Evolutionary conservation across 2,113 vertebrate genomes (phyloP).

Genomic region (Carassius gibelio): DNA sequence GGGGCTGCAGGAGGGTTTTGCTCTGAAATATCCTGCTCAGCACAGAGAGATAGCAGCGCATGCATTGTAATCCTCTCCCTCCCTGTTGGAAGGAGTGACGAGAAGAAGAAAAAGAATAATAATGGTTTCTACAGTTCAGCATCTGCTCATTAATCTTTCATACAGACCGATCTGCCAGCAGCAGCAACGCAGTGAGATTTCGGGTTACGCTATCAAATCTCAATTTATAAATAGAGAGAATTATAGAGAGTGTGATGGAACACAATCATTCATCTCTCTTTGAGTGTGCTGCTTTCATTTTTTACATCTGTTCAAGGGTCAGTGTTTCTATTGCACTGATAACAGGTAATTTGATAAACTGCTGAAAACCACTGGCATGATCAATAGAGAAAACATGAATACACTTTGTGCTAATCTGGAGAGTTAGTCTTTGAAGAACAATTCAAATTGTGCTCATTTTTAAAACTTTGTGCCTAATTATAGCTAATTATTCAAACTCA

Average conservation of each 20-base stretch:
- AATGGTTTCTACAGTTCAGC: slow-evolving; percentile 74
- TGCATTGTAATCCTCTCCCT: slow-evolving; percentile 42
- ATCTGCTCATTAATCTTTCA: slow-evolving; percentile 81
- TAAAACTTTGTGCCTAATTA: neutral
- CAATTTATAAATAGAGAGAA: slow-evolving; percentile 76
- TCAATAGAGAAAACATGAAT: slow-evolving; percentile 29
- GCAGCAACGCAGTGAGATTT: slow-evolving; percentile 71
- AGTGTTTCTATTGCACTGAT: slow-evolving; percentile 33
- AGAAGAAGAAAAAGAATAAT: slow-evolving; percentile 60
- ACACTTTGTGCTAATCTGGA: neutral
- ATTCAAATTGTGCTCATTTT: too few species aligned
- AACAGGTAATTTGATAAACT: slow-evolving; percentile 51
- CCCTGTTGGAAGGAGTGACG: slow-evolving; percentile 51
- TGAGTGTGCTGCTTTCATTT: slow-evolving; percentile 48
- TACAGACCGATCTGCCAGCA: slow-evolving; percentile 71
- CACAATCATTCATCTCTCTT: slow-evolving; percentile 61
- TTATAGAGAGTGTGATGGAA: slow-evolving; percentile 49
- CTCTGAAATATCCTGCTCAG: slow-evolving; percentile 11
- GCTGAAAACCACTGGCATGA: slow-evolving; percentile 30
- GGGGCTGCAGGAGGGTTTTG: neutral
- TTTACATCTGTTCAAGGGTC: slow-evolving; percentile 46
- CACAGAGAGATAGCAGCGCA: slow-evolving; percentile 31
- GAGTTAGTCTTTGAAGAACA: slow-evolving; percentile 15
- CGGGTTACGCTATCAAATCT: slow-evolving; percentile 76
- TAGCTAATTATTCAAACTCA: neutral